These are phyloP conservation scores for Calliphora vomitoria DNA, from an alignment of 2,888 invertebrate genomes.

Conservation along the genomic window DNA sequence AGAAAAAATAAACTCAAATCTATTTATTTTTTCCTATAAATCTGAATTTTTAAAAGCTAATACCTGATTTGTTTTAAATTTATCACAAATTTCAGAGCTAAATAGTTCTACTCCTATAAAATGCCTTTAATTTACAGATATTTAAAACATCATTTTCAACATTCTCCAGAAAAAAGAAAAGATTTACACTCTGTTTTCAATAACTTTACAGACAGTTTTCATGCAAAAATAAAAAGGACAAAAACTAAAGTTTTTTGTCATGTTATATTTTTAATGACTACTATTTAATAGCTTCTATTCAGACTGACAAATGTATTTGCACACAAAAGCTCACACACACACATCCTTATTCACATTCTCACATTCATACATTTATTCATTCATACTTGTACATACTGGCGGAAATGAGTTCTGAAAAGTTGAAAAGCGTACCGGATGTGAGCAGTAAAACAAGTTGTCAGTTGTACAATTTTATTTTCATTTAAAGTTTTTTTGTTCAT, in stretches of 20 bases:
- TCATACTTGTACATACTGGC: constrained; percentile 67
- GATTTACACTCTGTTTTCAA: constrained; percentile 65
- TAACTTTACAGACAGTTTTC: constrained; percentile 81
- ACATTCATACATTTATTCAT: constrained; percentile 12
- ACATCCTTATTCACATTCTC: not conserved
- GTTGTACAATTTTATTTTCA: constrained; percentile 65
- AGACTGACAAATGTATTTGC: constrained; percentile 63
- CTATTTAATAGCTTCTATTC: constrained; percentile 72
- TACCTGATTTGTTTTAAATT: not conserved
- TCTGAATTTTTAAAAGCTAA: too few species aligned
- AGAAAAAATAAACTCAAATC: too few species aligned
- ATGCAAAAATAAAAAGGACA: constrained; percentile 63
- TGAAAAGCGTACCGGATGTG: constrained; percentile 76
- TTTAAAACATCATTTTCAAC: constrained; percentile 31
- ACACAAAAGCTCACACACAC: constrained; percentile 44
- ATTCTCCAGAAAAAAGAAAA: not conserved
- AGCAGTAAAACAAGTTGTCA: constrained; percentile 76
- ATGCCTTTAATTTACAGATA: not conserved
- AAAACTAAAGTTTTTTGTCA: constrained; percentile 57
- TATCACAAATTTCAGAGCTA: not conserved
- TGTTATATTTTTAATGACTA: constrained; percentile 73
- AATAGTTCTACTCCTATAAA: not conserved
- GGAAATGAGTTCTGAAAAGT: constrained; percentile 82
- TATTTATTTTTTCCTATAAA: too few species aligned
- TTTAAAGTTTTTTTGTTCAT: constrained; percentile 7